These are phyloP conservation scores for Graphium colonna DNA, from an alignment of 2,888 invertebrate genomes.

Conservation along the genomic window DNA sequence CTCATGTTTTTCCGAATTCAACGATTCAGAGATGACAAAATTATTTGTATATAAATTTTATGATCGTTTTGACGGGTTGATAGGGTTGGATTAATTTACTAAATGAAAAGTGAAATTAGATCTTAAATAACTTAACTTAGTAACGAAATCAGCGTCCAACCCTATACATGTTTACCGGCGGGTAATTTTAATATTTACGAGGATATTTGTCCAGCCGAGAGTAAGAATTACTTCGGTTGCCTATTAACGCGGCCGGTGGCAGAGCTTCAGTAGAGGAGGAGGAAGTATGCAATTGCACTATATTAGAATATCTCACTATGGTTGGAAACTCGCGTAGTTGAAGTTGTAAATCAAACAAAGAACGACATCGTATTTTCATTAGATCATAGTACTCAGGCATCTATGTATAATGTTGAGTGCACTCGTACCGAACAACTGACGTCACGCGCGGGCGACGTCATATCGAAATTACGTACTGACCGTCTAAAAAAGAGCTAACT, in stretches of 20 bases:
- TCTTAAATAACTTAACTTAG: too few relatives aligned
- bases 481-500: constrained; percentile 18
- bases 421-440: not conserved
- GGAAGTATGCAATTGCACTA: constrained; percentile 4
- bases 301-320: constrained; percentile 13
- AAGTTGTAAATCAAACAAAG: constrained; percentile 16
- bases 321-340: not conserved
- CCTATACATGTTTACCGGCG: constrained; percentile 25
- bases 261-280: constrained; percentile 22
- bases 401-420: constrained; percentile 16
- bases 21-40: not conserved
- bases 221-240: constrained; percentile 25
- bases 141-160: too few relatives aligned
- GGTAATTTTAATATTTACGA: constrained; percentile 21
- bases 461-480: constrained; percentile 16
- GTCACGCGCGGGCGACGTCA: constrained; percentile 14
- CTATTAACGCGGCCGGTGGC: constrained; percentile 25
- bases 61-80: not conserved
- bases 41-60: not conserved
- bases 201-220: constrained; percentile 18
- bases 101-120: too few relatives aligned
- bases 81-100: not conserved
- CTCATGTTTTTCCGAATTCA: not conserved
- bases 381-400: constrained; percentile 3
- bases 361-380: constrained; percentile 24